Base-by-base conservation (phyloP, 1,140 invertebrate species). In the Scaptomyza graminum region DNA sequence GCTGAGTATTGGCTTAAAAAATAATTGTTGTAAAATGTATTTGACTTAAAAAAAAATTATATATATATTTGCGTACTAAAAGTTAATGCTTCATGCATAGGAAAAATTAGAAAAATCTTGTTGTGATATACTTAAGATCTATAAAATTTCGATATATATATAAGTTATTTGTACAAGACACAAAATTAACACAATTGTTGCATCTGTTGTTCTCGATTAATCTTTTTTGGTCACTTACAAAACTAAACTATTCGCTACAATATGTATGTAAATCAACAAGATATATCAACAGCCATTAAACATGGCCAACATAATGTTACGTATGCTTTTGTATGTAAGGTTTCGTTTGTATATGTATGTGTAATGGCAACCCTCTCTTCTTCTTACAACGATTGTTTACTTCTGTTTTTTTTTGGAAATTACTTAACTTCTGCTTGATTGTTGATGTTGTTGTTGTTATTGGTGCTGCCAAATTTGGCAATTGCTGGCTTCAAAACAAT, bases 401-500 rank as follows among this genome's bases (percentile, higher is more conserved):
- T 9, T 11, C 13, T 34, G 5, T 15, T 9, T 15, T 16, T 4
- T 13, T 11, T 16, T 0, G 1, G 0, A 34, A 8, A n/a, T 57
- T 55, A 8, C 5, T 84, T 85, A n/a, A 74, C 50, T 22, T 77
- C 77, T 39, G 77, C 18, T 13, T 56, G 66, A 49, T 18, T 47
- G 59, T 37, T 11, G 73, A 13, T 9, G 54, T 13, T 12, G 60
- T 39, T 41, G 3, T n/a, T 41, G 65, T 18, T 41, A n/a, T n/a
- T 37, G 43, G 4, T 47, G 31, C 44, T 28, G 34, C 44, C 44
- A 22, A 57, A 66, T 13, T 67, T 72, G 15, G 37, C 63, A 54
- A 67, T 64, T 11, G 46, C 41, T 18, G 83, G 68, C 51, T 87
- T 87, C n/a, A 87, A 51, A 22, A 88, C n/a, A 57, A 87, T 88